Percentiles rank a stretch among this genome's conserved stretches.
phyloP scores from a whole-genome alignment of 2,888 invertebrate genomes.

The Aphodius sticticus region DNA sequence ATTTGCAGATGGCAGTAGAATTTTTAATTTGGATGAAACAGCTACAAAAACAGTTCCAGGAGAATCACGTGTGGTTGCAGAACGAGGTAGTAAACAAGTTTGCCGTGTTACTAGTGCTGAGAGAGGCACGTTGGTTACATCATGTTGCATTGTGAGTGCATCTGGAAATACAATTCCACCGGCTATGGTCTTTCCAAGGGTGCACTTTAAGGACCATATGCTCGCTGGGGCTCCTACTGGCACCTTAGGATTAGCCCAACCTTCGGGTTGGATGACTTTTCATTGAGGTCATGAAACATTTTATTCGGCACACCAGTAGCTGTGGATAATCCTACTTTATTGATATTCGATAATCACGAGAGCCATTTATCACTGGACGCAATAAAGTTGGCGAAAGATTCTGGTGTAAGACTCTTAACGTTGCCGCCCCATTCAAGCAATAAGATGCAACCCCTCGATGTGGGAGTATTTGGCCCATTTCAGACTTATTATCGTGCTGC shows the following conservation, averaged over 20 bases:
- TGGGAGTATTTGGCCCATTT: slow-evolving; percentile 54
- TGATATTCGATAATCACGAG: slow-evolving; percentile 54
- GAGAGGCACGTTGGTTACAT: slow-evolving; percentile 6
- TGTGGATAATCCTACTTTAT: slow-evolving; percentile 47
- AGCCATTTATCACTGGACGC: slow-evolving; percentile 47
- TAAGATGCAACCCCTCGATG: slow-evolving; percentile 58
- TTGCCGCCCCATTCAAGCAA: slow-evolving; percentile 57
- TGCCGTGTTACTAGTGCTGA: slow-evolving; percentile 14
- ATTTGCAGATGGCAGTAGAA: slow-evolving; percentile 9
- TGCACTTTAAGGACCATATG: slow-evolving; percentile 20
- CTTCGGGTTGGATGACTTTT: slow-evolving; percentile 27
- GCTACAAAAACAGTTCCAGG: slow-evolving; percentile 14
- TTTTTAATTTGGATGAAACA: neutral
- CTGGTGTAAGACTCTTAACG: slow-evolving; percentile 54
- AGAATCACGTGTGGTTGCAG: neutral
- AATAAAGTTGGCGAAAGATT: slow-evolving; percentile 49
- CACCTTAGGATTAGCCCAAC: slow-evolving; percentile 8
- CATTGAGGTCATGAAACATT: slow-evolving; percentile 31
- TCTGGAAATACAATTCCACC: slow-evolving; percentile 14
- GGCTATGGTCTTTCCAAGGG: slow-evolving; percentile 21
- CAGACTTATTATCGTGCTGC: slow-evolving; percentile 51
- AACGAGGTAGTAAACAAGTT: slow-evolving; percentile 22
- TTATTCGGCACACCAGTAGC: slow-evolving; percentile 29
- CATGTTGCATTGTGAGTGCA: slow-evolving; percentile 21
- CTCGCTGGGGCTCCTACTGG: slow-evolving; percentile 8